phyloP scores from a whole-genome alignment of 2,113 vertebrate genomes.

The Pluvianellus socialis region DNA sequence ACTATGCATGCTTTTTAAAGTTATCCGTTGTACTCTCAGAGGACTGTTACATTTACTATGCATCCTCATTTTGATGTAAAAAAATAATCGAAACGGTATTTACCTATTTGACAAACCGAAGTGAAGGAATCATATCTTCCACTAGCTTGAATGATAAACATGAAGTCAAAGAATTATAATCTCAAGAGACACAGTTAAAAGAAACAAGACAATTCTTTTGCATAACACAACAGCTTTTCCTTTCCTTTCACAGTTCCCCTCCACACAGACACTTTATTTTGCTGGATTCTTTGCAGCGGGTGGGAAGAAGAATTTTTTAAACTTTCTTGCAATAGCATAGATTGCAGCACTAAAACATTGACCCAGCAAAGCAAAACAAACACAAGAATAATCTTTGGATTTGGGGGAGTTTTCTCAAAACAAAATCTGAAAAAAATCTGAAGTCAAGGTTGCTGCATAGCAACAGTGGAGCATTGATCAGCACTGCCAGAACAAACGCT shows the following conservation, averaged over 20 bases:
- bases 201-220: neutral
- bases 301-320: neutral
- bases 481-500: neutral
- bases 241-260: neutral
- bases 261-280: neutral
- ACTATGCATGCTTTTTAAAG: neutral
- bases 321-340: neutral
- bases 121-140: neutral
- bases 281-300: neutral
- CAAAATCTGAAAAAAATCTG: neutral
- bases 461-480: neutral
- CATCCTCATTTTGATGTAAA: neutral
- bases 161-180: neutral
- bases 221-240: neutral
- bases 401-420: neutral
- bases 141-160: conserved; percentile 26
- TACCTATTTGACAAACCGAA: conserved; percentile 5
- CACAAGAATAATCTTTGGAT: neutral
- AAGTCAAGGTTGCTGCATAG: neutral
- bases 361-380: neutral
- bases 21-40: neutral
- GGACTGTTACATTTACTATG: neutral
- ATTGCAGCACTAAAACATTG: neutral
- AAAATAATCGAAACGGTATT: neutral
- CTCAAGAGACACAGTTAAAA: conserved; percentile 10